Percentiles rank a stretch among this genome's conserved stretches.
phyloP scores from a whole-genome alignment of 2,888 invertebrate species.

The Lasioglossum marginatum region DNA sequence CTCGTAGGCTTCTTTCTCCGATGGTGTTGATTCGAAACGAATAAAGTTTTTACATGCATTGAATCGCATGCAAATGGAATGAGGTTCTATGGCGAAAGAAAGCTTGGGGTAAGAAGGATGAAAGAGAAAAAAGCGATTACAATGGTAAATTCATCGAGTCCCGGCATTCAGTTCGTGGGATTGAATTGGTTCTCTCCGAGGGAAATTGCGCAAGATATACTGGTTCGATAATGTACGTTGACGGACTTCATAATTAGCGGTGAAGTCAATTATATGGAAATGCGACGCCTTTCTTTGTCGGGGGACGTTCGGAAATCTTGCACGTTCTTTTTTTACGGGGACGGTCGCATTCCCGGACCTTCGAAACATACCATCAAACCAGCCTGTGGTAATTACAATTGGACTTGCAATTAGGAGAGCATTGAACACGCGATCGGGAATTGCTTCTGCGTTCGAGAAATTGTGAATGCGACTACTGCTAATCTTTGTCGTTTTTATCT shows the following conservation, averaged over 20 bases:
- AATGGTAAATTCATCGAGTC: slow-evolving; percentile 49
- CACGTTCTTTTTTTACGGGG: slow-evolving; percentile 31
- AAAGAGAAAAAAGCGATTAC: slow-evolving; percentile 36
- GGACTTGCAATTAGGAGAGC: not conserved
- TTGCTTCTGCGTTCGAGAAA: not conserved
- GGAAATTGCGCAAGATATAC: slow-evolving; percentile 54
- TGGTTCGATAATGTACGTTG: slow-evolving; percentile 57
- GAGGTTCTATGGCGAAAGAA: slow-evolving; percentile 29
- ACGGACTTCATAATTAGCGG: slow-evolving; percentile 63
- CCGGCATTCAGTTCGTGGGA: slow-evolving; percentile 50
- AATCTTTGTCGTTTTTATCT: not conserved
- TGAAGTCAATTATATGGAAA: slow-evolving; percentile 62
- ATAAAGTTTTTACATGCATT: slow-evolving; percentile 30
- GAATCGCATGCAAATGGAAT: slow-evolving; percentile 32
- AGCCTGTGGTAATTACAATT: slow-evolving; percentile 14
- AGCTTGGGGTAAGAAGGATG: slow-evolving; percentile 10
- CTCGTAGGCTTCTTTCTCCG: not conserved
- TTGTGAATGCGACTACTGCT: not conserved
- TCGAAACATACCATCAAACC: slow-evolving; percentile 19
- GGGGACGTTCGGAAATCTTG: slow-evolving; percentile 42
- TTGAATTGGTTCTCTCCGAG: slow-evolving; percentile 50
- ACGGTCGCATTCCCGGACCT: slow-evolving; percentile 2
- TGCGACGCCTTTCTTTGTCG: slow-evolving; percentile 42
- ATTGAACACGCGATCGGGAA: not conserved
- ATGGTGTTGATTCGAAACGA: slow-evolving; percentile 2